These are phyloP conservation scores for Rhagium mordax DNA, from an alignment of 2,888 invertebrate species.

Conservation along the genomic window DNA sequence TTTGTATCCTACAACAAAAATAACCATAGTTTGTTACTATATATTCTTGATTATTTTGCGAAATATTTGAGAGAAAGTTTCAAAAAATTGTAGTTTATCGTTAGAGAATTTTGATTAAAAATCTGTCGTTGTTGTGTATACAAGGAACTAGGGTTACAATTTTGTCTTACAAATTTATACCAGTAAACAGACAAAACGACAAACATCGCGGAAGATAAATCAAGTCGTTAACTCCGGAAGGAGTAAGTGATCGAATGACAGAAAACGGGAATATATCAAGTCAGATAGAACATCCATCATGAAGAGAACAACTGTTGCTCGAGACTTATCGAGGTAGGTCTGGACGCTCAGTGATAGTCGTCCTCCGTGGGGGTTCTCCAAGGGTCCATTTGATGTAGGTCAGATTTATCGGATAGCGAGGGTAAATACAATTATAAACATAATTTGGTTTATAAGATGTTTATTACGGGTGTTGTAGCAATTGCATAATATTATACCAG, in stretches of 20 bases:
- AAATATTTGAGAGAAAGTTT: too few relatives aligned
- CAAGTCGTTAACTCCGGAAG: slow-evolving; percentile 28
- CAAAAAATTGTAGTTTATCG: too few relatives aligned
- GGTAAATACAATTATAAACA: not conserved
- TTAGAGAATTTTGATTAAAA: too few relatives aligned
- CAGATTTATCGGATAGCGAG: not conserved
- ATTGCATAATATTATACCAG: too few relatives aligned
- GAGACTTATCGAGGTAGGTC: slow-evolving; percentile 14
- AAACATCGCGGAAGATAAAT: slow-evolving; percentile 18
- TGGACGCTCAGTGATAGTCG: not conserved
- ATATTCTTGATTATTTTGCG: too few relatives aligned
- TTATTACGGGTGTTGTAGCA: too few relatives aligned
- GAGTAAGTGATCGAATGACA: slow-evolving; percentile 34
- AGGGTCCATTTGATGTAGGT: slow-evolving; percentile 1
- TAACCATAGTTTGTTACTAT: too few relatives aligned
- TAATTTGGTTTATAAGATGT: too few relatives aligned
- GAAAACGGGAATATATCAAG: slow-evolving; percentile 36
- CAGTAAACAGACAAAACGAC: slow-evolving; percentile 2
- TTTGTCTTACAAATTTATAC: not conserved
- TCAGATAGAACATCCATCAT: slow-evolving; percentile 30
- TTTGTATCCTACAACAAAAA: too few relatives aligned
- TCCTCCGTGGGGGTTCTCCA: not conserved
- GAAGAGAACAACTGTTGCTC: slow-evolving; percentile 22
- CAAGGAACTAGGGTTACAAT: too few relatives aligned
- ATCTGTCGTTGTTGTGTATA: too few relatives aligned